Percentiles rank a stretch among this genome's conserved stretches.
Evolutionary conservation across 2,888 invertebrate genomes (phyloP).

Genomic region (Uloborus plumipes): DNA sequence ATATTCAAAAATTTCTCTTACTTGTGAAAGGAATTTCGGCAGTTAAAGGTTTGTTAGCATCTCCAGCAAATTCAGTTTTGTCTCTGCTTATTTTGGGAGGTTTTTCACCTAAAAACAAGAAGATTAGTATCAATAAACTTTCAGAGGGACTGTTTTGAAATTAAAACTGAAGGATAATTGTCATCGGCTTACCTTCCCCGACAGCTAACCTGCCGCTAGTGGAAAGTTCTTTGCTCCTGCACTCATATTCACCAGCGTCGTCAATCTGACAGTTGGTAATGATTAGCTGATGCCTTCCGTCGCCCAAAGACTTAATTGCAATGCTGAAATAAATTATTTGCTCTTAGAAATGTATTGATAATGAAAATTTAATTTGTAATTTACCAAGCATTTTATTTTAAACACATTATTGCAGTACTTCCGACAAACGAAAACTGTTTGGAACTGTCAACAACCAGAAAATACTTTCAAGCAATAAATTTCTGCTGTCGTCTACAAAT

Average conservation of each 20-base stretch:
- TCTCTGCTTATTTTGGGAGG: constrained; percentile 91
- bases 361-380: no score
- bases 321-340: constrained; percentile 74
- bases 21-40: constrained; percentile 92
- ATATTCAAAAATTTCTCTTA: constrained; percentile 67
- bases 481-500: no score
- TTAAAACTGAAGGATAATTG: not conserved
- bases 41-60: constrained; percentile 88
- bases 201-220: constrained; percentile 88
- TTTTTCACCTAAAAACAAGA: constrained; percentile 79
- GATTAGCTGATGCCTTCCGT: constrained; percentile 93
- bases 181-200: constrained; percentile 75
- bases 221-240: constrained; percentile 85
- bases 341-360: no score
- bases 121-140: not conserved
- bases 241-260: constrained; percentile 89
- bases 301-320: constrained; percentile 91
- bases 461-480: no score
- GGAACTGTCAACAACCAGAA: no score
- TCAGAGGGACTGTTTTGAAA: not conserved
- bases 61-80: constrained; percentile 86
- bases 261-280: constrained; percentile 86
- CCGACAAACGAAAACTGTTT: no score
- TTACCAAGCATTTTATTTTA: no score
- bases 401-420: no score